A percentile compares a stretch with the other conserved stretches of the same genome.
These are phyloP conservation scores for Neostethus bicornis DNA, from an alignment of 2,797 vertebrate genomes.

Conservation along the genomic window DNA sequence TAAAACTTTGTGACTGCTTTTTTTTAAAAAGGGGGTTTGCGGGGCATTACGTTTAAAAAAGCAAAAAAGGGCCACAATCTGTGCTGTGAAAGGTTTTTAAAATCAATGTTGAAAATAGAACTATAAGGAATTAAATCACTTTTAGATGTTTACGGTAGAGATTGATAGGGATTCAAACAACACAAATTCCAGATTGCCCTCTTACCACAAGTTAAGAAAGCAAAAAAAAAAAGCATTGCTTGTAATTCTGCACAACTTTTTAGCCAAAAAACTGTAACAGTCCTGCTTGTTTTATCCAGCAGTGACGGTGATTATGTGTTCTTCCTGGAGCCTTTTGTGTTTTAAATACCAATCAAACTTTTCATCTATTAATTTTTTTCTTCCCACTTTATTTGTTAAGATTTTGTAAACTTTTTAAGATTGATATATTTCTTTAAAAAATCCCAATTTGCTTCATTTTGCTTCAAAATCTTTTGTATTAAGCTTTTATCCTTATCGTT, in stretches of 20 bases:
- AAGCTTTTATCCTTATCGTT: background rate
- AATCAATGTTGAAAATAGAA: background rate
- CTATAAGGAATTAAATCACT: background rate
- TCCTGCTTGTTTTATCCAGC: too few species aligned
- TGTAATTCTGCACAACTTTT: too few species aligned
- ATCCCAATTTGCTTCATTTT: background rate
- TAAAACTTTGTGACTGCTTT: background rate
- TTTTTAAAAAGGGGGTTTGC: too few species aligned
- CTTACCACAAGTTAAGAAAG: too few species aligned
- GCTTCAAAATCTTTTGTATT: background rate
- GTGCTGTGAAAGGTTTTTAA: background rate
- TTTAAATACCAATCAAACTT: too few species aligned
- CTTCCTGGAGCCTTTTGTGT: too few species aligned
- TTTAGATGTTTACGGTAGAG: background rate
- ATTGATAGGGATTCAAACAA: too few species aligned
- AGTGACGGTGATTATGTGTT: too few species aligned
- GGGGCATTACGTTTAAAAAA: background rate
- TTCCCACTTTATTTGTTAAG: background rate
- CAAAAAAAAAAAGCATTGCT: too few species aligned
- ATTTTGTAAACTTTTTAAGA: background rate
- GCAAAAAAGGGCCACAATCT: background rate
- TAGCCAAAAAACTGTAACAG: too few species aligned
- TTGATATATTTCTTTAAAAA: background rate
- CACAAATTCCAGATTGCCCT: too few species aligned
- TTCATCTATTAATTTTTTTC: background rate